Conservation (phyloP, 1,140 invertebrate species). For the Papilio xuthus region DNA sequence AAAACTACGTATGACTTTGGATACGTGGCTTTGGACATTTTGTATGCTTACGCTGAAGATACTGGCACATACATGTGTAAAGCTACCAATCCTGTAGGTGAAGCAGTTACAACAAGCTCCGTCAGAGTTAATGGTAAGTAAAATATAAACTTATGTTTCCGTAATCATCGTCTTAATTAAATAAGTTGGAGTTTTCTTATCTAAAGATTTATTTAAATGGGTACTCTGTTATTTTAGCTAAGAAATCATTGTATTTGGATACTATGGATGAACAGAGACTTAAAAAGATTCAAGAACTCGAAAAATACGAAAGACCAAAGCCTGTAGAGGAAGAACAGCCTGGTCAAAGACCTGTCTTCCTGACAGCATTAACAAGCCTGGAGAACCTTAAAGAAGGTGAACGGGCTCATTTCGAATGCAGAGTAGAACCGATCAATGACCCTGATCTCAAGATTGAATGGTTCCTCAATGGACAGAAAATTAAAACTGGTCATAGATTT, state of each 20-base stretch:
- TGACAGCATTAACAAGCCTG: conserved; percentile 92
- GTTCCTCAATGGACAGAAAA: conserved; percentile 93
- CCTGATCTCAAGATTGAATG: conserved; percentile 97
- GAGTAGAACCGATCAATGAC: conserved; percentile 97
- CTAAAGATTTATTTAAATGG: conserved; percentile 24
- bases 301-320: conserved; percentile 89
- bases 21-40: conserved; percentile 96
- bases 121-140: conserved; percentile 91
- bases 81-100: conserved; percentile 95
- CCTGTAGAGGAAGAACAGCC: conserved; percentile 89
- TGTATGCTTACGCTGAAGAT: conserved; percentile 98
- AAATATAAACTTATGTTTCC: not conserved
- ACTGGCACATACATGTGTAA: conserved; percentile 97
- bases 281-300: conserved; percentile 94
- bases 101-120: conserved; percentile 94
- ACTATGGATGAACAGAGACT: conserved; percentile 94
- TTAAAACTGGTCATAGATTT: conserved; percentile 92
- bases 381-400: conserved; percentile 95
- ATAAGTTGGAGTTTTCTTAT: not conserved
- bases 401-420: conserved; percentile 96
- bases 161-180: conserved; percentile 1
- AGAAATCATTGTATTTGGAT: conserved; percentile 91
- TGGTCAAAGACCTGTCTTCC: conserved; percentile 92
- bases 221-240: conserved; percentile 82
- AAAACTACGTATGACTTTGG: conserved; percentile 98